Evolutionary conservation across 2,113 vertebrate species (phyloP), one percentile per base, ranked within the genome.

Genomic region (Tympanuchus pallidicinctus): DNA sequence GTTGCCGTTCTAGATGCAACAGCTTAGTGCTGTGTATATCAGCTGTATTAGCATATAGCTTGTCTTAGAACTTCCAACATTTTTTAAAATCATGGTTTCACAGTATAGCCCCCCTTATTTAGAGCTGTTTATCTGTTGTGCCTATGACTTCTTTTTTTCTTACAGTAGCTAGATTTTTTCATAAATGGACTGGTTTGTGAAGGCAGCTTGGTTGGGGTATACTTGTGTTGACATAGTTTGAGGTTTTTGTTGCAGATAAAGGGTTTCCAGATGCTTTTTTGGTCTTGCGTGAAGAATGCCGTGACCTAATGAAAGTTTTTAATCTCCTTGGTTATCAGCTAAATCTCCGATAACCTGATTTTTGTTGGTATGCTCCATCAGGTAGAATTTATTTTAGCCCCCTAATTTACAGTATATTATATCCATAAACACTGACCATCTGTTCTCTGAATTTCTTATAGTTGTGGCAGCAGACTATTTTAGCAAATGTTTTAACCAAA

Each of bases 331-430:
- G 82, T 94, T 95, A 82, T 89, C 91, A 78, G 0, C 79, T 95
- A 94, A 96, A 94, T 92, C 94, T 70, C n/a, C 86, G 66, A 84
- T 94, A 95, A 95, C 95, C 92, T 96, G 75, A 92, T 94, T 93
- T 95, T 89, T 90, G 52, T 57, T 92, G 65, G 84, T 50, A 71
- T 79, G 86, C 81, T 89, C 67, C 42, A 89, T 96, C 94, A 95
- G 89, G 95, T 94, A 83, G 67, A 3, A 3, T 21, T 13, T 90
- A 73, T 87, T 94, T 80, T n/a, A 95, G 61, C 82, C 80, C 42
- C 72, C 72, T 94, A 88, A 91, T 93, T 96, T 94, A 47, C 24
- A 45, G 47, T 74, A n/a, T 45, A 36, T 85, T 82, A 30, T 87
- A 90, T 95, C 64, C 38, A 71, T 90, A 94, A 96, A 81, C 38